These are phyloP conservation scores for Riparia riparia DNA, from an alignment of 2,113 vertebrate species.

Conservation along the genomic window DNA sequence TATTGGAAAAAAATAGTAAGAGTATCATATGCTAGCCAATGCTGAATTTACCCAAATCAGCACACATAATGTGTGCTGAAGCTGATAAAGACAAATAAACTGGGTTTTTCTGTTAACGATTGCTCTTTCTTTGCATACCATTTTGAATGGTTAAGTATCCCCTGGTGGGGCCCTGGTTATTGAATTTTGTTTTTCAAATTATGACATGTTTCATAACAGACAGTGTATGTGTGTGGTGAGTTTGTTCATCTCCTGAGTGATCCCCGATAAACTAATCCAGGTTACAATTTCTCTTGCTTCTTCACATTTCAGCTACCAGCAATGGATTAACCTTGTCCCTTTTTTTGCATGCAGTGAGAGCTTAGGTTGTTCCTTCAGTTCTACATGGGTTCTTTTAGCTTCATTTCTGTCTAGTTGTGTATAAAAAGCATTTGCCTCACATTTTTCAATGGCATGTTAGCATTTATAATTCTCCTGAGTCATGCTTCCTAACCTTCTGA, in stretches of 20 bases:
- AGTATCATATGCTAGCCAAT: not conserved
- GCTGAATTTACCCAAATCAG: not conserved
- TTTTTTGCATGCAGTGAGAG: not conserved
- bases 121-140: not conserved
- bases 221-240: not conserved
- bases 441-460: not conserved
- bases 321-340: not conserved
- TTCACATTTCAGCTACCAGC: not conserved
- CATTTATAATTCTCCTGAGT: not conserved
- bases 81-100: not conserved
- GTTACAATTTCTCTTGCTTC: not conserved
- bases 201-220: not conserved
- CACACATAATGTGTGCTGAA: not conserved
- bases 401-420: not conserved
- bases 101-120: not conserved
- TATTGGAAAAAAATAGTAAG: not conserved
- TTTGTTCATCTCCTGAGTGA: not conserved
- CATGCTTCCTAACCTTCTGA: not conserved
- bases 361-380: not conserved
- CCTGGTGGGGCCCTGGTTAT: not conserved
- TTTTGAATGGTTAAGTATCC: not conserved
- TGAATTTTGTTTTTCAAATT: not conserved
- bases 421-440: not conserved
- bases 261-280: not conserved
- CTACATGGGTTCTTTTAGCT: not conserved